These are phyloP conservation scores for Chrysolina oricalcia DNA, from an alignment of 2,888 invertebrate species.

Conservation along the genomic window DNA sequence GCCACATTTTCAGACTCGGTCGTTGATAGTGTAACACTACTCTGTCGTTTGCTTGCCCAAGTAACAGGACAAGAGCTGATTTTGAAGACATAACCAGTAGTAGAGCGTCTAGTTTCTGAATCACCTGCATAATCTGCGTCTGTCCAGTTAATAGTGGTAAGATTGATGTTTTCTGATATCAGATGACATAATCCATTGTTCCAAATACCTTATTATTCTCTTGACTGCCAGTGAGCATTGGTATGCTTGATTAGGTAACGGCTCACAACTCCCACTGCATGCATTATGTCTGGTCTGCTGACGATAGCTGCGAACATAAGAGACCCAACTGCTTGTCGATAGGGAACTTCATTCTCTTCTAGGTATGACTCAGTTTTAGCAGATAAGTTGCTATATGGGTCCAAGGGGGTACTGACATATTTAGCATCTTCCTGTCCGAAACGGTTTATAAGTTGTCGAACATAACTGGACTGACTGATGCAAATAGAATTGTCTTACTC, in stretches of 20 bases:
- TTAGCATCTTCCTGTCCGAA: constrained; percentile 31
- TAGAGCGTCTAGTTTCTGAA: constrained; percentile 50
- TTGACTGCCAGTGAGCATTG: no score
- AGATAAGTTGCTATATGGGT: constrained; percentile 16
- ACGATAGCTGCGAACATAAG: no score
- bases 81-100: constrained; percentile 53
- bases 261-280: constrained; percentile 33
- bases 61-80: constrained; percentile 49
- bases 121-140: constrained; percentile 33
- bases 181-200: constrained; percentile 23
- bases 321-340: no score
- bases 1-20: constrained; percentile 51
- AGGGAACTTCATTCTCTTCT: no score
- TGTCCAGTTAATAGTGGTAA: constrained; percentile 8
- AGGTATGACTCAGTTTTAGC: not conserved
- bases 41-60: constrained; percentile 53
- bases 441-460: constrained; percentile 32
- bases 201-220: constrained; percentile 25
- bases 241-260: not conserved
- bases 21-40: constrained; percentile 52
- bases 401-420: constrained; percentile 26
- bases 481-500: constrained; percentile 30
- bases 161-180: not conserved
- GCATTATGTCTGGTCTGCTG: no score
- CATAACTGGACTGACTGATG: constrained; percentile 34